Evolutionary conservation across 2,113 vertebrate species (phyloP).

Genomic region (Hydropotes inermis): DNA sequence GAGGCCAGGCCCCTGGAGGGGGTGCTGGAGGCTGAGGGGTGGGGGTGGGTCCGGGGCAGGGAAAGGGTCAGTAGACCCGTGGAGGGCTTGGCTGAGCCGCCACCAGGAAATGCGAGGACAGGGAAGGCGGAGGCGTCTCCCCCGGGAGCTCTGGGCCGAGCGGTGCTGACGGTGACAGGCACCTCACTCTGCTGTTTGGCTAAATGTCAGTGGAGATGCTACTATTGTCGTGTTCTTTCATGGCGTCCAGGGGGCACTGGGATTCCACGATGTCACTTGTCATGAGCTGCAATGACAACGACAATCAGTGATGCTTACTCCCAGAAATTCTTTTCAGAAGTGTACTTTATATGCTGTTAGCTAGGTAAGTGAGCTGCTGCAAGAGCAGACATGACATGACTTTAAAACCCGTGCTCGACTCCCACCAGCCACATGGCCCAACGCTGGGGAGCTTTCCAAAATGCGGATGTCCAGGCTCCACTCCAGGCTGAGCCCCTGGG

Average conservation of each 20-base stretch:
- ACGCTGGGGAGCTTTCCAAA: not conserved
- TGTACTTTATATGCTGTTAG: rapidly evolving
- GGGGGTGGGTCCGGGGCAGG: not conserved
- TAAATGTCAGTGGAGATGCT: too few species aligned
- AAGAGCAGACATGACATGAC: not conserved
- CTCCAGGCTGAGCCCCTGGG: not conserved
- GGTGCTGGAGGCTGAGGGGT: not conserved
- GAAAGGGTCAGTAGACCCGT: not conserved
- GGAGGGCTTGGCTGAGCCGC: not conserved
- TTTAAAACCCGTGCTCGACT: rapidly evolving
- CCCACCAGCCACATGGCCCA: not conserved
- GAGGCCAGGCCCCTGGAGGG: not conserved
- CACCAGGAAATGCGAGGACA: not conserved
- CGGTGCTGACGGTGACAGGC: rapidly evolving
- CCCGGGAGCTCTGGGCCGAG: not conserved
- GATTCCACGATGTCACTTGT: not conserved
- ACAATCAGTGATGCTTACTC: rapidly evolving
- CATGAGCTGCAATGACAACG: not conserved
- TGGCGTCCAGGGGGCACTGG: not conserved
- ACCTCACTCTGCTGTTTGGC: not conserved
- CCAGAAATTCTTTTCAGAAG: not conserved
- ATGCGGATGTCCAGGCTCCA: not conserved
- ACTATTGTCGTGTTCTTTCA: rapidly evolving
- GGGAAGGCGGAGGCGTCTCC: rapidly evolving
- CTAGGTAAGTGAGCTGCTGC: not conserved